Percentiles rank a stretch among this genome's conserved stretches.
phyloP scores from a whole-genome alignment of 2,888 invertebrate genomes.

The Megaustenia siamemsis region DNA sequence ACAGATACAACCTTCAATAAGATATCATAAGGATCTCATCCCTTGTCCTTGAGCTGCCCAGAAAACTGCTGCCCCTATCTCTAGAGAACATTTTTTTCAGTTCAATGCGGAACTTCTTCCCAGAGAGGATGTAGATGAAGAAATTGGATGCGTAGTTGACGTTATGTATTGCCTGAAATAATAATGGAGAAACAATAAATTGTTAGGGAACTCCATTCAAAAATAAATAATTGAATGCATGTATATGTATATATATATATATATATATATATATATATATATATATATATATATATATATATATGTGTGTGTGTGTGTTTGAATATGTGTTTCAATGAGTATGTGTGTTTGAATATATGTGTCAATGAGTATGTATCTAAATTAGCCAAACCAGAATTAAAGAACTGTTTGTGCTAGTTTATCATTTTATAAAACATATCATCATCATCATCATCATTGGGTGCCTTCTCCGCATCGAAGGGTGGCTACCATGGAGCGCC shows the following conservation, averaged over 20 bases:
- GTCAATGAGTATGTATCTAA: background rate
- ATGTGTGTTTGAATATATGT: conserved; percentile 15
- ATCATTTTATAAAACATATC: no score
- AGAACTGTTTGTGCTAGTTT: no score
- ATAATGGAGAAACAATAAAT: background rate
- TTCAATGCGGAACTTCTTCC: conserved; percentile 66
- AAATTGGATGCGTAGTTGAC: conserved; percentile 70
- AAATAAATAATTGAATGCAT: no score
- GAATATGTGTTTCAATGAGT: background rate
- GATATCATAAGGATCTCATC: conserved; percentile 54
- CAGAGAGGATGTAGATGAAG: conserved; percentile 71
- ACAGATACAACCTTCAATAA: background rate
- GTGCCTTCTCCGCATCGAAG: no score
- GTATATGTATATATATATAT: no score
- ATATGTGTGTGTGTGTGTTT: no score
- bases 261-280: background rate
- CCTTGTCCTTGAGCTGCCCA: conserved; percentile 46
- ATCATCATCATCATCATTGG: no score
- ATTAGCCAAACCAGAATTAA: no score
- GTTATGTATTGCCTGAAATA: conserved; percentile 58
- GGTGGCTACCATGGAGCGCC: no score
- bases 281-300: background rate
- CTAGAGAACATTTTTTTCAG: conserved; percentile 54
- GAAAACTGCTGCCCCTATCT: conserved; percentile 29
- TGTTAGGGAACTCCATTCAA: no score